Evolutionary conservation across 2,113 vertebrate genomes (phyloP).

Genomic region (Ranitomeya imitator): DNA sequence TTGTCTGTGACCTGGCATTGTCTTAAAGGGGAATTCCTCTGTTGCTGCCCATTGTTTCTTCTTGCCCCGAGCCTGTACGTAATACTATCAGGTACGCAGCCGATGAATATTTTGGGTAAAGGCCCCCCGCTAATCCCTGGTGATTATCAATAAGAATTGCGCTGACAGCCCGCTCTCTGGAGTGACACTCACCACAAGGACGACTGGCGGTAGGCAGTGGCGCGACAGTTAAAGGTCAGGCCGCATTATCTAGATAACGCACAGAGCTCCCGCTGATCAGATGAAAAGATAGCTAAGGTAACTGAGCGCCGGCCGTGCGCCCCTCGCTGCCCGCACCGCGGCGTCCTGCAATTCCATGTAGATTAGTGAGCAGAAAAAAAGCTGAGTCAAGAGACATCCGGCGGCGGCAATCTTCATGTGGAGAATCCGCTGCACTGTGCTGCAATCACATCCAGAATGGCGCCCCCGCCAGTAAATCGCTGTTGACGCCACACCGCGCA

Average conservation of each 20-base stretch:
- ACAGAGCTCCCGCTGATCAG: neutral
- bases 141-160: neutral
- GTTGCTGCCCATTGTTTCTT: neutral
- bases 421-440: neutral
- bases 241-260: neutral
- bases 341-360: neutral
- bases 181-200: neutral
- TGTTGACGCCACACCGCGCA: neutral
- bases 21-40: neutral
- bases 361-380: constrained; percentile 28
- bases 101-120: neutral
- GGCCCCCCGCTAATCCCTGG: neutral
- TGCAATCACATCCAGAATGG: neutral
- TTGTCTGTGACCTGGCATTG: neutral
- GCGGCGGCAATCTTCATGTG: constrained; percentile 7
- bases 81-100: neutral
- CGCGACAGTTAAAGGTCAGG: neutral
- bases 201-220: neutral
- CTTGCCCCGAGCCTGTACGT: neutral
- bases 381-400: constrained; percentile 47
- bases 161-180: neutral
- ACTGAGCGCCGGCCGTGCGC: no score
- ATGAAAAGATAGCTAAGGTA: constrained; percentile 20
- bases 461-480: neutral
- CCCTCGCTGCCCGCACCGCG: neutral